These are phyloP conservation scores for Daubentonia madagascariensis DNA, from an alignment of 2,113 vertebrate genomes.

Conservation along the genomic window DNA sequence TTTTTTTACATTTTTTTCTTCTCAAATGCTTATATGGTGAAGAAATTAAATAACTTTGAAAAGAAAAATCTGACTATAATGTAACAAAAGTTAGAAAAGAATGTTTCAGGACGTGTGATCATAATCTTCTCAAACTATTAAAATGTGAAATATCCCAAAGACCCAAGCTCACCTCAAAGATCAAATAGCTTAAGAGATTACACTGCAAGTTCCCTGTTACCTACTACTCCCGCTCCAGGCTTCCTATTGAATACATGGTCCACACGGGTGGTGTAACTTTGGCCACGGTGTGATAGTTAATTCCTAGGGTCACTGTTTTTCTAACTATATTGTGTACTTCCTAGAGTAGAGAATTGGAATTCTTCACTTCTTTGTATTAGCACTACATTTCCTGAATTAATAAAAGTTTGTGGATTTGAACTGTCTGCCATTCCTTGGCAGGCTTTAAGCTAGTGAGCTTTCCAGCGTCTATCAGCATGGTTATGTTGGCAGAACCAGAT, in stretches of 20 bases:
- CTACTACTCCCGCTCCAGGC: fast-evolving
- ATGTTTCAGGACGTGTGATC: background rate
- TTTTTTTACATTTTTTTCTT: background rate
- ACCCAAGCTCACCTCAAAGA: background rate
- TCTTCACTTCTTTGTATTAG: background rate
- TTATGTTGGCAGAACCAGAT: background rate
- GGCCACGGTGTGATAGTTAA: too few species aligned
- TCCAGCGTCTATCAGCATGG: too few species aligned
- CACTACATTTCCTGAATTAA: background rate
- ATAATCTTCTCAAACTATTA: background rate
- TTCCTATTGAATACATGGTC: too few species aligned
- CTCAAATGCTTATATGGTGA: background rate
- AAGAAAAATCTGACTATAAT: background rate
- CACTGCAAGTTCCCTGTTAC: too few species aligned
- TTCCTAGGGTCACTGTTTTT: background rate
- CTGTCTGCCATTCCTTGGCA: background rate
- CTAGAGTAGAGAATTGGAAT: background rate
- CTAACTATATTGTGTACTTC: background rate
- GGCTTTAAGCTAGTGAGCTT: background rate
- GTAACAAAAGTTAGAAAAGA: background rate
- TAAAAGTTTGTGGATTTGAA: background rate
- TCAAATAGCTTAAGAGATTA: background rate
- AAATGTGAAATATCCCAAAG: background rate
- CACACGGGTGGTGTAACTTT: fast-evolving
- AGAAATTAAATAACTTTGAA: background rate